phyloP scores from a whole-genome alignment of 2,888 invertebrate species.

The Coelinius sp. region DNA sequence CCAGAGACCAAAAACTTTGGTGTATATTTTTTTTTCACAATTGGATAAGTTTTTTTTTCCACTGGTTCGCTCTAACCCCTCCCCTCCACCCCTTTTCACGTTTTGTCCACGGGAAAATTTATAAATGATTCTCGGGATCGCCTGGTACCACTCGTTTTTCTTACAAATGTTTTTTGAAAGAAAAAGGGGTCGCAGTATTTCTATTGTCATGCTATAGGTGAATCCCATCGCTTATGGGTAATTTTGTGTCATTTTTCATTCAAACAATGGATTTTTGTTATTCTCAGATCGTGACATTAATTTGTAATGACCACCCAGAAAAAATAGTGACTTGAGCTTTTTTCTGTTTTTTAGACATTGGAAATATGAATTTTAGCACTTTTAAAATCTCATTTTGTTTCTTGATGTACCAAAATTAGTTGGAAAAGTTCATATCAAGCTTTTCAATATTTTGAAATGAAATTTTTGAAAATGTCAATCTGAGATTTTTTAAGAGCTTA shows the following conservation, averaged over 20 bases:
- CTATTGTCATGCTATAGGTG: neutral
- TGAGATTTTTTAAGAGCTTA: too few relatives aligned
- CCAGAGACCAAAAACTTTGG: neutral
- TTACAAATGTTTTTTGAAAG: neutral
- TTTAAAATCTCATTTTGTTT: too few relatives aligned
- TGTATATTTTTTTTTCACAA: neutral
- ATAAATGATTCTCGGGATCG: neutral
- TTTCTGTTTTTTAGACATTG: too few relatives aligned
- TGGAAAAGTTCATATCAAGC: too few relatives aligned
- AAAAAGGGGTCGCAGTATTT: neutral
- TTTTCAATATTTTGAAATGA: too few relatives aligned
- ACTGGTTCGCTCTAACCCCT: neutral
- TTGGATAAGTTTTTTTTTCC: neutral
- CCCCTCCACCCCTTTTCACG: neutral
- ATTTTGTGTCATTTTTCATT: neutral
- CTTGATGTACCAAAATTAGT: too few relatives aligned
- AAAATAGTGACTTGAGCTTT: too few relatives aligned
- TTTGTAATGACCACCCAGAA: too few relatives aligned
- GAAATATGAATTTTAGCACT: too few relatives aligned
- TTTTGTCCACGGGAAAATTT: neutral
- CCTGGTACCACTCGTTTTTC: slow-evolving; percentile 4
- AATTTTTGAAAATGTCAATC: too few relatives aligned
- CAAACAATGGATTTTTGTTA: neutral
- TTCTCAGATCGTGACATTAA: neutral
- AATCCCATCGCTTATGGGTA: neutral